phyloP scores from a whole-genome alignment of 1,140 invertebrate species.

The Neodiprion fabricii region DNA sequence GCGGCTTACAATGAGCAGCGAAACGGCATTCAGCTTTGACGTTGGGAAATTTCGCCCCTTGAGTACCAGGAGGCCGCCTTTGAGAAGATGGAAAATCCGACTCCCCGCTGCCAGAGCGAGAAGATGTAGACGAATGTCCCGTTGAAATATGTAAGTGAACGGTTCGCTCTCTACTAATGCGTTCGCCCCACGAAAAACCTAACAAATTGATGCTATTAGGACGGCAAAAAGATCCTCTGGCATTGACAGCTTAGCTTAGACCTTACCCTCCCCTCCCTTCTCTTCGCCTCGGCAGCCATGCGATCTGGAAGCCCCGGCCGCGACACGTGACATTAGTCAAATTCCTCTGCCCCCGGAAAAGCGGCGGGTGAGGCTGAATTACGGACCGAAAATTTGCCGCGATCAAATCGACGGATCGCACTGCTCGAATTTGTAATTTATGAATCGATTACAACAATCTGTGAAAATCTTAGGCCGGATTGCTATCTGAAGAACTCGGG shows the following conservation, averaged over 20 bases:
- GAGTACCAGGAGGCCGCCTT: neutral
- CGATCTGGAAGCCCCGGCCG: constrained; percentile 5
- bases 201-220: constrained; percentile 36
- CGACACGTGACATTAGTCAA: constrained; percentile 12
- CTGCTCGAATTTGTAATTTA: too few species aligned
- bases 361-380: too few species aligned
- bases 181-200: constrained; percentile 33
- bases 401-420: neutral
- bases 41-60: neutral
- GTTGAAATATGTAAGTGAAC: constrained; percentile 37
- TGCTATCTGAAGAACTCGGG: too few species aligned
- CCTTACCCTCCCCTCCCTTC: neutral
- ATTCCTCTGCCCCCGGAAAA: neutral
- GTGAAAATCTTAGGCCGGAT: too few species aligned
- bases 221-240: constrained; percentile 11
- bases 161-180: constrained; percentile 17
- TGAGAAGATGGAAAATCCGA: neutral
- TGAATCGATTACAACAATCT: too few species aligned
- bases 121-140: constrained; percentile 33
- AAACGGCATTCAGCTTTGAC: too few species aligned
- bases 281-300: neutral
- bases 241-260: constrained; percentile 17
- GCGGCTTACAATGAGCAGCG: neutral
- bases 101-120: neutral
- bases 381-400: neutral